Base-by-base conservation (phyloP, 2,113 vertebrate species). In the Podocnemis expansa region DNA sequence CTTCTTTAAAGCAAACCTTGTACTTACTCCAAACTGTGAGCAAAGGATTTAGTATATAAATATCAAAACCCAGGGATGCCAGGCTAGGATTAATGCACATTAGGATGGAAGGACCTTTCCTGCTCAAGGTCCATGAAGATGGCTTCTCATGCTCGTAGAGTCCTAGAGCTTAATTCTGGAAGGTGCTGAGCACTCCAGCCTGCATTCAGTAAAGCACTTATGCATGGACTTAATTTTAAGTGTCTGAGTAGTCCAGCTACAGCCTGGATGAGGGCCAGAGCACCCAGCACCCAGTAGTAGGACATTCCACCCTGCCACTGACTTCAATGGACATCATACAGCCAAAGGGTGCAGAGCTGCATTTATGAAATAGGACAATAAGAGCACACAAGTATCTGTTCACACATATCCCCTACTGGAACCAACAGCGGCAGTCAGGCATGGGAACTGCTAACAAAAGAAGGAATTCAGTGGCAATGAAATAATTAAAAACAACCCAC, bases 211-310 rank as follows among this genome's bases (percentile, higher is more conserved):
- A 38, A 81, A 43, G 38, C 22, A 25, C 52, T 31, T 27, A n/a
- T 8, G 16, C 60, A 81, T 52, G 27, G 12, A 5, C 8, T 24
- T 25, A 43, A 5, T 16, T 78, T 6, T 31, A 43, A 56, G 27
- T 55, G 38, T 22, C 76, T 11, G 76, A 1, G 27, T 47, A 56
- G 81, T 80, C 55, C 17, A 41, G 17, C 2, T 0, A 24, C 60
- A 84, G 58, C 41, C 27, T 94, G 87, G 84, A 78, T 52, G 78
- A 85, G 60, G 87, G 55, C 45, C 84, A 82, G 84, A 14, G 31
- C 0, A 1, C 73, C 84, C 56, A 16, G 1, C 25, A 31, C 49
- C 84, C 31, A 11, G 10, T 31, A 84, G 38, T 31, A 38, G 1
- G 14, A 93, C 52, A 67, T 76, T 10, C 78, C 91, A 60, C 56